Percentiles rank a stretch among this genome's conserved stretches.
These are phyloP conservation scores for Bombus impatiens DNA, from an alignment of 1,140 invertebrate species.

Conservation along the genomic window DNA sequence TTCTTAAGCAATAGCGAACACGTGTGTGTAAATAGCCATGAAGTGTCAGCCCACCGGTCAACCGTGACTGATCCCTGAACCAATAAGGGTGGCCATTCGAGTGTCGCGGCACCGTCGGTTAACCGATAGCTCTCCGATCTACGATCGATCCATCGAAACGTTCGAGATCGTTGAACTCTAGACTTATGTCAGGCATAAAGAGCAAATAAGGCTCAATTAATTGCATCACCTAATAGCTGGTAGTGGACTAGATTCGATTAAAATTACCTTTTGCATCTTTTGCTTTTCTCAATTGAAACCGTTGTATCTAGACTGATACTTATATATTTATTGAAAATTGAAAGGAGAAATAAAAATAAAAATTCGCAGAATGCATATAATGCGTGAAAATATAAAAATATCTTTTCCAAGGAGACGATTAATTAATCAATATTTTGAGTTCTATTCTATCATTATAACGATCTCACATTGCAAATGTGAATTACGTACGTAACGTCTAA, in stretches of 20 bases:
- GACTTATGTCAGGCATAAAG: not conserved
- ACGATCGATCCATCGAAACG: constrained; percentile 26
- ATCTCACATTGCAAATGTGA: no score
- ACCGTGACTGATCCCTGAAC: constrained; percentile 48
- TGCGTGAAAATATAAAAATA: no score
- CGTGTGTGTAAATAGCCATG: constrained; percentile 12
- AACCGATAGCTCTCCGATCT: constrained; percentile 44
- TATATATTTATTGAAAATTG: not conserved
- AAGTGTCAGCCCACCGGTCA: constrained; percentile 34
- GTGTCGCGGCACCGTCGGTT: constrained; percentile 42
- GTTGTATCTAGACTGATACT: not conserved
- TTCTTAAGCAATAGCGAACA: not conserved
- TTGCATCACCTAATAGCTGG: not conserved
- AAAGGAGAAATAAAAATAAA: not conserved
- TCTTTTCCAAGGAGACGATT: no score
- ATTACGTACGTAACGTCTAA: no score
- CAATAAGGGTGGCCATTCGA: constrained; percentile 50
- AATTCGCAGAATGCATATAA: no score
- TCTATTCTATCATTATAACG: no score
- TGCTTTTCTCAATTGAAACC: not conserved
- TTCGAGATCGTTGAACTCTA: constrained; percentile 37
- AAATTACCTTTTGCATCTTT: not conserved
- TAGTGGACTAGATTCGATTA: not conserved
- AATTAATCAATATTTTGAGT: no score
- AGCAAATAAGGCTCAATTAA: constrained; percentile 25